Evolutionary conservation across 2,797 vertebrate genomes (phyloP), one percentile per base, ranked within the genome.

Genomic region (Melopsittacus undulatus): DNA sequence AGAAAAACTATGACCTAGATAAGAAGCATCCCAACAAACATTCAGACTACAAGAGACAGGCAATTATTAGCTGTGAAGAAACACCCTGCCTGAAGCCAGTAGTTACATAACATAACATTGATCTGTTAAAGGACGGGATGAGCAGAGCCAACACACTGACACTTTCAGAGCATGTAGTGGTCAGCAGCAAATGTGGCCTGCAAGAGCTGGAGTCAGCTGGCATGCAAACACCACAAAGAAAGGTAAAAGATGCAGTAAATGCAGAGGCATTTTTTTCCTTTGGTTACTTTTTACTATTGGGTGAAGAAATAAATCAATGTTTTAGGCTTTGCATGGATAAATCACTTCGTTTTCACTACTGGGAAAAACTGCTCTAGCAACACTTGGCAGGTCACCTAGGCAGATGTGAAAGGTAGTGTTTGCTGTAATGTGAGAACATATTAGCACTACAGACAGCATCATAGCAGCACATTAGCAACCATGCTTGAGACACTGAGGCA

Each of bases 11-110:
- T 42, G 57, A 80, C 75, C 45, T 64, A 64, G 48, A 83, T 89
- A 86, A 94, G n/a, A 17, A 93, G 74, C 74, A 77, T 61, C 45
- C 67, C 83, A 90, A 73, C 74, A 95, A 90, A 82, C 66, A 82
- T 64, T 82, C 51, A n/a, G 74, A 74, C 61, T 74, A 49, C 43
- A 74, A 84, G 40, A 76, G 43, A 77, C 83, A 90, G 52, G 32
- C 61, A n/a, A n/a, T n/a, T 87, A 67, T 84, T 87, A 92, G 67
- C 51, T 77, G 40, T 45, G 70, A 89, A 89, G 81, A 94, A 85
- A 83, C 56, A 89, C 49, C 38, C 73, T 77, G 70, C 61, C 83
- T 74, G 68, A 72, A 87, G 81, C 56, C 64, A 85, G 46, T 59
- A 72, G 59, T 67, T 90, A 66, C 4, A 27, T 23, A 56, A 85